Evolutionary conservation across 2,888 invertebrate species (phyloP), one percentile per base, ranked within the genome.

Genomic region (Dryocosmus kuriphilus): DNA sequence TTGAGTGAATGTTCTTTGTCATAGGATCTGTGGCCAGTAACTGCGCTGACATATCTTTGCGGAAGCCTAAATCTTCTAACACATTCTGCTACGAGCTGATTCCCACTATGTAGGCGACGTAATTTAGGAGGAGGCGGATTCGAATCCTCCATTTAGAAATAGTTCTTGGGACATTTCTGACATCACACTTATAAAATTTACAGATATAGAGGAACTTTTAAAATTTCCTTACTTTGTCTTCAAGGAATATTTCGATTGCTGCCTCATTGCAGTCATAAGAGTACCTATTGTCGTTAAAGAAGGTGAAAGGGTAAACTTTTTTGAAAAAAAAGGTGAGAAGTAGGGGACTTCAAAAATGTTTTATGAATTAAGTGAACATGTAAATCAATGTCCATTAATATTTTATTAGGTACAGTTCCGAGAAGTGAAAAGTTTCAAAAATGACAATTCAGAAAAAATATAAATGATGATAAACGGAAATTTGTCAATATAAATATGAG

Each of bases 11-110:
- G 67, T 46, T 67, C 67, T 16, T 3, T 46, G 41, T 27, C 3
- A 9, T 30, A 27, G 27, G 67, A 46, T 19, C 14, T 67, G 27
- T 67, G 67, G 9, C 71, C 62, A 0, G 74, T 62, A 16, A 77
- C 75, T 76, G 78, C 85, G 46, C 87, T 88, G 0, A 89, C 88
- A 77, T 81, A 89, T 8, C 89, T 87, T 51, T 83, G 85, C 0
- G 85, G 86, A 19, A 89, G 80, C 24, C 82, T 82, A 55, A 89
- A 90, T 76, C 88, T 81, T 14, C 88, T 84, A 19, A 86, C 77
- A 38, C 67, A 67, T 67, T 67, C 67, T 4, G 67, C 46, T 4
- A 67, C 8, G 19, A 46, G 67, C 19, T 19, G n/a, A 38, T 63
- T 67, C 16, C 4, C 24, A 11, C 8, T 38, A 2, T 27, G 27